These are phyloP conservation scores for Xanthostigma xanthostigma DNA, from an alignment of 2,888 invertebrate species.

Conservation along the genomic window DNA sequence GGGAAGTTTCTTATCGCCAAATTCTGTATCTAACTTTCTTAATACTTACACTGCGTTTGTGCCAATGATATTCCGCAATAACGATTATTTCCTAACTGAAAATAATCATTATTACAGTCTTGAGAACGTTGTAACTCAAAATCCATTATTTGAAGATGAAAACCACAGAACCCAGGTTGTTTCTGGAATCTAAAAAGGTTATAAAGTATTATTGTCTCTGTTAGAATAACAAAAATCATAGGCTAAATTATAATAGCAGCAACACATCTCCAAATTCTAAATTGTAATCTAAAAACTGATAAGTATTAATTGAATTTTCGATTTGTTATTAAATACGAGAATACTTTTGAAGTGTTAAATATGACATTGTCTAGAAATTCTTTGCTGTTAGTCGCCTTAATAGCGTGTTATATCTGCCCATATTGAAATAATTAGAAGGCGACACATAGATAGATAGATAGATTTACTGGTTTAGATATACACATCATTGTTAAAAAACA, in stretches of 20 bases:
- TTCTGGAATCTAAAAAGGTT: conserved; percentile 24
- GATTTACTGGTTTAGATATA: too few species aligned
- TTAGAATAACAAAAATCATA: not conserved
- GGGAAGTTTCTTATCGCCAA: too few species aligned
- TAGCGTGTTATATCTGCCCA: too few species aligned
- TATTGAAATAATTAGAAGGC: too few species aligned
- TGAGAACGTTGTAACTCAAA: conserved; percentile 29
- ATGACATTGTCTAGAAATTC: not conserved
- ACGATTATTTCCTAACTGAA: conserved; percentile 24
- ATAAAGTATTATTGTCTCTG: not conserved
- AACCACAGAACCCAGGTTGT: conserved; percentile 25
- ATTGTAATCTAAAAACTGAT: not conserved
- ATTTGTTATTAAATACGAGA: not conserved
- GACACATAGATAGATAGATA: too few species aligned
- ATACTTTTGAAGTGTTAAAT: not conserved
- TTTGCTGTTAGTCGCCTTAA: too few species aligned
- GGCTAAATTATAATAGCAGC: too few species aligned
- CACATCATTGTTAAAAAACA: too few species aligned
- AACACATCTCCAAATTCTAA: too few species aligned
- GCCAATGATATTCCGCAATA: conserved; percentile 28
- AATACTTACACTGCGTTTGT: conserved; percentile 24
- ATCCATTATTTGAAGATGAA: conserved; percentile 27
- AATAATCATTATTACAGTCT: conserved; percentile 29
- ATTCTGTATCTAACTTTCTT: too few species aligned
- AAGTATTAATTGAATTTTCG: not conserved